A percentile compares a stretch with the other conserved stretches of the same genome.
Evolutionary conservation across 2,888 invertebrate species (phyloP).

Genomic region (Cetonia aurata): DNA sequence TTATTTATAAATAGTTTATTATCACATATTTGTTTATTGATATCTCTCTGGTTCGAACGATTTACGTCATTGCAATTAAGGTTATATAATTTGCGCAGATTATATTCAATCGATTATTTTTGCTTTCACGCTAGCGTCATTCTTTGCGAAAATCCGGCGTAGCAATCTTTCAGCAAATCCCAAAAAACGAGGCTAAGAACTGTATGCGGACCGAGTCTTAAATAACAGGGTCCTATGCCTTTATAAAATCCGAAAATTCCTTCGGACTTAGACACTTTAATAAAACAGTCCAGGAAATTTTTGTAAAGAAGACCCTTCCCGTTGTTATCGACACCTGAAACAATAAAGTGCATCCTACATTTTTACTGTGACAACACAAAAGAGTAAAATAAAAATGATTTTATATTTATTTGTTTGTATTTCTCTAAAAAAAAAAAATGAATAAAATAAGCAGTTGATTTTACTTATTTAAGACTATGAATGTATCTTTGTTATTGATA

Average conservation of each 20-base stretch:
- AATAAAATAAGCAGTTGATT: too few relatives aligned
- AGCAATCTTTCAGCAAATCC: slow-evolving; percentile 72
- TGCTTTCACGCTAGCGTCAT: slow-evolving; percentile 32
- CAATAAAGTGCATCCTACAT: not conserved
- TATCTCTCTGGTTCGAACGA: slow-evolving; percentile 7
- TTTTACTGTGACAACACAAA: too few relatives aligned
- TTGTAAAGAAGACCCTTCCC: slow-evolving; percentile 79
- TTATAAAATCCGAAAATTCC: slow-evolving; percentile 87
- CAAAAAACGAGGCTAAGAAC: slow-evolving; percentile 86
- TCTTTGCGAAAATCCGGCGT: slow-evolving; percentile 35
- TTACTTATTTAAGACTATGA: too few relatives aligned
- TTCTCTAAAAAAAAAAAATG: too few relatives aligned
- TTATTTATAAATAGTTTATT: slow-evolving; percentile 14
- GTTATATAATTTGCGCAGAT: not conserved
- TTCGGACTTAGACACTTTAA: slow-evolving; percentile 81
- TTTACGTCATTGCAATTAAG: slow-evolving; percentile 22
- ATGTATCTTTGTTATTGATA: too few relatives aligned
- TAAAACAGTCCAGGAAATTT: slow-evolving; percentile 81
- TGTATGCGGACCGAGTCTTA: slow-evolving; percentile 88
- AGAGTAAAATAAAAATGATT: not conserved
- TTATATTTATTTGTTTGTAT: not conserved
- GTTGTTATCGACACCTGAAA: slow-evolving; percentile 72
- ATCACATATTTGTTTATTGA: slow-evolving; percentile 28
- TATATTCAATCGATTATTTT: not conserved
- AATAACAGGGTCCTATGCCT: slow-evolving; percentile 85